Percentiles rank a stretch among this genome's conserved stretches.
Evolutionary conservation across 2,888 invertebrate species (phyloP).

Genomic region (Leptinotarsa tumamoca): DNA sequence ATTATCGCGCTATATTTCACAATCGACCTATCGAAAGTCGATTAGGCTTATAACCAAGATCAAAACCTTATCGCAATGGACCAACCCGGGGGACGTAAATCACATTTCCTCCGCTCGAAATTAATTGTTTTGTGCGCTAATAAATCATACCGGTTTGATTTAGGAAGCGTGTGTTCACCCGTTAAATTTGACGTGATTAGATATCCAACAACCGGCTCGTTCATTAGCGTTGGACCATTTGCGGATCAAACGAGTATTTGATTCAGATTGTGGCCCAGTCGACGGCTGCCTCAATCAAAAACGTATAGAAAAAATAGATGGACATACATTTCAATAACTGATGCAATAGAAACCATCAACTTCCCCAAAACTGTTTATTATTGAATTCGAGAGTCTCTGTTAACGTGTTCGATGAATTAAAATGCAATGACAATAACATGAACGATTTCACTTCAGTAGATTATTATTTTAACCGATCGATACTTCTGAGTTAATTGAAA

Average conservation of each 20-base stretch:
- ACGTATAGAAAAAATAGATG: too few species aligned
- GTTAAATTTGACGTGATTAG: slow-evolving; percentile 1
- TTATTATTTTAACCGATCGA: too few species aligned
- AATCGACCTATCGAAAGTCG: not conserved
- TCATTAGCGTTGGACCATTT: not conserved
- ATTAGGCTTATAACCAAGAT: not conserved
- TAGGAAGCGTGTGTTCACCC: not conserved
- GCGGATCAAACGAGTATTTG: not conserved
- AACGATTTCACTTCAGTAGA: too few species aligned
- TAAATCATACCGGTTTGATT: slow-evolving; percentile 10
- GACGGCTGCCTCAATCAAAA: too few species aligned
- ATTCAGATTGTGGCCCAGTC: too few species aligned
- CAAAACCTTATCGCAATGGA: slow-evolving; percentile 1
- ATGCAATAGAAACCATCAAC: too few species aligned
- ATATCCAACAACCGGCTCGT: not conserved
- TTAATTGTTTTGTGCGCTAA: slow-evolving; percentile 13
- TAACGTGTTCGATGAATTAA: too few species aligned
- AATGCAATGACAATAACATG: too few species aligned
- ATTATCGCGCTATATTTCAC: not conserved
- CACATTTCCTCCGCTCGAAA: slow-evolving; percentile 12
- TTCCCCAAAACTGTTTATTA: too few species aligned
- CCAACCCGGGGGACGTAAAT: not conserved
- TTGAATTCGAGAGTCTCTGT: too few species aligned
- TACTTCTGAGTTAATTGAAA: too few species aligned
- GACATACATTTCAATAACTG: too few species aligned